Evolutionary conservation across 2,888 invertebrate genomes (phyloP), one percentile per base, ranked within the genome.

Genomic region (Barypeithes pellucidus): DNA sequence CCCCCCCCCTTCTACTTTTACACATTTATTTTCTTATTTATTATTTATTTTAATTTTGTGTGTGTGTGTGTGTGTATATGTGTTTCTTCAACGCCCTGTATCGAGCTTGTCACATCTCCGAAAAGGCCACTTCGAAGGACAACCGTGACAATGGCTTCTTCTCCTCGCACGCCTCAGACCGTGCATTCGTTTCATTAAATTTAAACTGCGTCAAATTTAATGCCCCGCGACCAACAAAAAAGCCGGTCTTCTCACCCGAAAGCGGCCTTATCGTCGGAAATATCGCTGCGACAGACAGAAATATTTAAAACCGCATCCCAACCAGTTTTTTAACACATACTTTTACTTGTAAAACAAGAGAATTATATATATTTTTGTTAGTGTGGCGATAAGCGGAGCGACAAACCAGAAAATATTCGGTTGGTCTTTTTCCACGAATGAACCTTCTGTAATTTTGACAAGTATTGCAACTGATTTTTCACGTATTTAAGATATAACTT

Each of bases 121-220:
- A 41, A 52, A 45, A 61, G 63, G 69, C 22, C 29, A 43, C 33
- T 60, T 33, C 72, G 67, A 69, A 75, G 61, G 67, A 63, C 68
- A 72, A 70, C 75, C 77, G 76, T 75, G 77, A 77, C 78, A 77
- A 77, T 77, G 76, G 77, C n/a, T 54, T 67, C 45, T 67, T 52
- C 43, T 41, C 52, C 29, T 72, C 36, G 14, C 3, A 18, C 65
- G 63, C 75, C 68, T 22, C 41, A 20, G 45, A 57, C 73, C 67
- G 76, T 39, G 73, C 69, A 76, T 76, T 79, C 76, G 79, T 79
- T 81, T 77, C 79, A 79, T 81, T 79, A 80, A 81, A 81, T 81
- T 81, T 82, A 80, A 81, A 81, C 79, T 76, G 81, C 81, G 81
- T 81, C 79, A 81, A 81, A 81, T 78, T 80, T 81, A 79, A 79